Evolutionary conservation across 2,797 vertebrate genomes (phyloP).

Genomic region (Miichthys miiuy): DNA sequence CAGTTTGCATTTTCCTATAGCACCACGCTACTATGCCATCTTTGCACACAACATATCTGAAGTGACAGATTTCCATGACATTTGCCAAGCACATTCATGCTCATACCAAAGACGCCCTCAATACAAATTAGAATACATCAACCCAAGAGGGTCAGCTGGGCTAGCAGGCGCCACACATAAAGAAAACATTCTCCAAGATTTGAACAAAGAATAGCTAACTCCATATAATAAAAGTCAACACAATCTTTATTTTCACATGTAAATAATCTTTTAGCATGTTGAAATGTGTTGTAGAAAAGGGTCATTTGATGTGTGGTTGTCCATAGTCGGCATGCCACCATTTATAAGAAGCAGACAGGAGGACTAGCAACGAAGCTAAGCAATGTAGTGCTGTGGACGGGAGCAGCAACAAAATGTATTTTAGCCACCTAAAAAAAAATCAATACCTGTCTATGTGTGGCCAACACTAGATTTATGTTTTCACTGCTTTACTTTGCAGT

Average conservation of each 20-base stretch:
- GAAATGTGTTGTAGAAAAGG: neutral
- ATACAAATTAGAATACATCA: neutral
- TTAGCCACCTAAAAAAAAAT: too few relatives aligned
- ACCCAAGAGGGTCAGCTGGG: neutral
- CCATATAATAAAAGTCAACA: neutral
- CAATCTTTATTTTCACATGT: neutral
- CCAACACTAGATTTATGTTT: too few relatives aligned
- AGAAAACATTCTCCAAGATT: too few relatives aligned
- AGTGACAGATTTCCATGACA: conserved; percentile 11
- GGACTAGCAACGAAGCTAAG: too few relatives aligned
- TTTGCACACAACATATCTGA: conserved; percentile 6
- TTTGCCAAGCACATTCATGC: conserved; percentile 26
- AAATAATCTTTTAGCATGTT: neutral
- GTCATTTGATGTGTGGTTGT: too few relatives aligned
- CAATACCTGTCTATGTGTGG: too few relatives aligned
- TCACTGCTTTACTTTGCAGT: too few relatives aligned
- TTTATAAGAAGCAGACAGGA: too few relatives aligned
- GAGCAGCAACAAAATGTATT: too few relatives aligned
- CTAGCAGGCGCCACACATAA: neutral
- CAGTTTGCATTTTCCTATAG: neutral
- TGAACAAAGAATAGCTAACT: neutral
- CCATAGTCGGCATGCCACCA: too few relatives aligned
- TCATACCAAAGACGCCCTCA: neutral
- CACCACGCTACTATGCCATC: neutral
- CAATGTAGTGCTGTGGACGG: too few relatives aligned